Conservation (phyloP, 2,888 invertebrate species). For the Chloroclysta siterata region DNA sequence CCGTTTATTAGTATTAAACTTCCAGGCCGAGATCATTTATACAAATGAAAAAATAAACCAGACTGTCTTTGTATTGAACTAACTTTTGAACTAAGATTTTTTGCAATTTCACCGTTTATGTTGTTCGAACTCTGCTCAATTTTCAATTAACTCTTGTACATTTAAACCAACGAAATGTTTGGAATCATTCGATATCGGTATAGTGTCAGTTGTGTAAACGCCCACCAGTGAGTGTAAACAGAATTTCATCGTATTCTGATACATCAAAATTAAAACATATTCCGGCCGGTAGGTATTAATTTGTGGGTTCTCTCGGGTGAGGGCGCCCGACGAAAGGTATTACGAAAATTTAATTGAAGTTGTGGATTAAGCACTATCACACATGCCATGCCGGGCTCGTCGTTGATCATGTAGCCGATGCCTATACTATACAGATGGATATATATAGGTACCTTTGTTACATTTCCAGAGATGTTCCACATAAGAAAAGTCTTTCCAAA, state of each 20-base stretch:
- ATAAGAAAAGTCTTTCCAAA: conserved; percentile 21
- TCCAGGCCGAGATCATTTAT: conserved; percentile 64
- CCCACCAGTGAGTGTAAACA: conserved; percentile 40
- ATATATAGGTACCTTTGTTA: background rate
- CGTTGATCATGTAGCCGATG: conserved; percentile 40
- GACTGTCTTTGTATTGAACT: conserved; percentile 41
- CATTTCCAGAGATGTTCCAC: conserved; percentile 12
- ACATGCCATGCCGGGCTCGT: conserved; percentile 53
- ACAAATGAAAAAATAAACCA: conserved; percentile 62
- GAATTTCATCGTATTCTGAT: conserved; percentile 51
- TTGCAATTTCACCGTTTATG: background rate
- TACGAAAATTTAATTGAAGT: conserved; percentile 81
- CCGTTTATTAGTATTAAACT: conserved; percentile 74
- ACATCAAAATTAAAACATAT: conserved; percentile 69
- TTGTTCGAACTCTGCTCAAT: background rate
- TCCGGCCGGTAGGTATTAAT: conserved; percentile 66
- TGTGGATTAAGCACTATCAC: conserved; percentile 77
- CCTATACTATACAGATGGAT: background rate
- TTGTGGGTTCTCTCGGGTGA: conserved; percentile 64
- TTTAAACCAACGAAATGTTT: background rate
- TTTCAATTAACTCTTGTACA: background rate
- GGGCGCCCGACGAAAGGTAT: conserved; percentile 70
- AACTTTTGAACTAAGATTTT: background rate
- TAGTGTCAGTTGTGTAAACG: background rate
- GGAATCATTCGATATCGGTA: background rate